Evolutionary conservation across 2,888 invertebrate species (phyloP).

Genomic region (Napeogenes sylphis): DNA sequence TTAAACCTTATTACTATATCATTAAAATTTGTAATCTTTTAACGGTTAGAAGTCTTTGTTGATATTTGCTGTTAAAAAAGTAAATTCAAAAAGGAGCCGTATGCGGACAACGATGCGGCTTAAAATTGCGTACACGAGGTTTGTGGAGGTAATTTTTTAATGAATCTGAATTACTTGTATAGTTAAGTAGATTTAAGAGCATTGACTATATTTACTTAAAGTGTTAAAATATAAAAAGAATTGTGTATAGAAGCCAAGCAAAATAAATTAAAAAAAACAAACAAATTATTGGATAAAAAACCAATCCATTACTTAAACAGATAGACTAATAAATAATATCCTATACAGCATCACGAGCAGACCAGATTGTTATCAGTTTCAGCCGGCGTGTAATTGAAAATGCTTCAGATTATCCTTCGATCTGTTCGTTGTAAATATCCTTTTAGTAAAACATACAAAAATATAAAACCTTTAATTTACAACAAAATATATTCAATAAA

Average conservation of each 20-base stretch:
- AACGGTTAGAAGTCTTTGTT: not conserved
- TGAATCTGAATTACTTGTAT: slow-evolving; percentile 2
- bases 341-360: slow-evolving; percentile 19
- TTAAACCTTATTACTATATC: slow-evolving; percentile 15
- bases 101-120: not conserved
- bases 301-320: no score
- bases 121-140: not conserved
- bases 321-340: no score
- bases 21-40: not conserved
- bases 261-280: no score
- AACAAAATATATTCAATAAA: no score
- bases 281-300: no score
- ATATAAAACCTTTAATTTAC: no score
- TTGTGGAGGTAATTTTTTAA: not conserved
- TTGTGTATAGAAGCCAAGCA: no score
- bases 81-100: slow-evolving; percentile 1
- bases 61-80: not conserved
- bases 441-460: no score
- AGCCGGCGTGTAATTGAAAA: slow-evolving; percentile 34
- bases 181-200: slow-evolving; percentile 7
- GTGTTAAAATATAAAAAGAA: no score
- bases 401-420: slow-evolving; percentile 12
- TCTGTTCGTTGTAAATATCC: no score
- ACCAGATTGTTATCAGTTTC: slow-evolving; percentile 33
- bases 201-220: slow-evolving; percentile 8